phyloP scores from a whole-genome alignment of 2,888 invertebrate genomes.

The Rhorus exstirpatorius region DNA sequence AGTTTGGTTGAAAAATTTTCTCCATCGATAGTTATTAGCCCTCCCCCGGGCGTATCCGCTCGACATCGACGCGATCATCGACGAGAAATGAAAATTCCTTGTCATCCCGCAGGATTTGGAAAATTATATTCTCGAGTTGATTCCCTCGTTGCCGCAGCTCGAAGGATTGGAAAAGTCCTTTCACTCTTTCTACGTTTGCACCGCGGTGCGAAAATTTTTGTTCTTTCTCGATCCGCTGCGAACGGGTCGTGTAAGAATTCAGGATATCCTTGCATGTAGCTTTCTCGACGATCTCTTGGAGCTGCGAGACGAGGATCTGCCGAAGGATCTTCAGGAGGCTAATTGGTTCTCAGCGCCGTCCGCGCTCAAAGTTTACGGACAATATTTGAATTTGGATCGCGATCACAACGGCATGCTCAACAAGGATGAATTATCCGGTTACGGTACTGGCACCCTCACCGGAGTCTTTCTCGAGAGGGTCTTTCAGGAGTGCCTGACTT shows the following conservation, averaged over 20 bases:
- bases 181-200: constrained; percentile 98
- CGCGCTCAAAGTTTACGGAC: constrained; percentile 96
- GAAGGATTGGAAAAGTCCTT: constrained; percentile 97
- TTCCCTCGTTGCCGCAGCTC: constrained; percentile 96
- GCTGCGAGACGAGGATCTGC: constrained; percentile 93
- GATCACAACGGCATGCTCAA: constrained; percentile 99
- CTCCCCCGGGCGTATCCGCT: too few species aligned
- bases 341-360: constrained; percentile 97
- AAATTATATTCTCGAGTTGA: constrained; percentile 96
- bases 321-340: constrained; percentile 94
- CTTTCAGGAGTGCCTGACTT: constrained; percentile 98
- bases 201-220: constrained; percentile 97
- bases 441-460: constrained; percentile 96
- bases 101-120: constrained; percentile 94
- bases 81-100: too few species aligned
- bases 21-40: too few species aligned
- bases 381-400: constrained; percentile 96
- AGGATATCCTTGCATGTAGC: constrained; percentile 96
- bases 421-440: constrained; percentile 95
- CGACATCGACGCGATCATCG: too few species aligned
- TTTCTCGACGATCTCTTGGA: constrained; percentile 96
- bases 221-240: constrained; percentile 97
- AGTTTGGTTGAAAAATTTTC: too few species aligned
- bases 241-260: constrained; percentile 95
- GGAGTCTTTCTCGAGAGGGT: constrained; percentile 96